phyloP scores from a whole-genome alignment of 2,888 invertebrate species.

The Chloromyia formosa region DNA sequence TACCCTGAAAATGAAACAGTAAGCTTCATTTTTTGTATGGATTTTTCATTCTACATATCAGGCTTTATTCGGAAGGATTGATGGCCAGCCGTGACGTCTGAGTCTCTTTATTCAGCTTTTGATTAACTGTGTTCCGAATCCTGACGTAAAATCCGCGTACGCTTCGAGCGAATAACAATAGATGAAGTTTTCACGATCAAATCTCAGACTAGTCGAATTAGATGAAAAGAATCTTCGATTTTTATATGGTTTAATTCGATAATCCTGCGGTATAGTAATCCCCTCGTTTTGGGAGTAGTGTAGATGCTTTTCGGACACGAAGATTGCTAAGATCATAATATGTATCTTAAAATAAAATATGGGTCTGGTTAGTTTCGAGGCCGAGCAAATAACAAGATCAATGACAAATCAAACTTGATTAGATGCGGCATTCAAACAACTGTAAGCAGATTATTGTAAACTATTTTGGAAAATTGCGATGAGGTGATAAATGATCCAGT shows the following conservation, averaged over 20 bases:
- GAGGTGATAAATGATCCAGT: slow-evolving; percentile 27
- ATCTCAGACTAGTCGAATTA: neutral
- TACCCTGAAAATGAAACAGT: too few relatives aligned
- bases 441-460: slow-evolving; percentile 36
- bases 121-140: slow-evolving; percentile 28
- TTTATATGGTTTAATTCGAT: neutral
- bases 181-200: slow-evolving; percentile 17
- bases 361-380: too few relatives aligned
- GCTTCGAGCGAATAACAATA: slow-evolving; percentile 4
- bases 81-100: too few relatives aligned
- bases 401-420: slow-evolving; percentile 39
- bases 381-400: neutral
- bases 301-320: too few relatives aligned
- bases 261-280: slow-evolving; percentile 3
- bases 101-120: neutral
- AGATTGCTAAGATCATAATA: too few relatives aligned
- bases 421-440: slow-evolving; percentile 37
- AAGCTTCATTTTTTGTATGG: too few relatives aligned
- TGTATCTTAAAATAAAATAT: too few relatives aligned
- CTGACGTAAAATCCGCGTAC: neutral
- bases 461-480: neutral
- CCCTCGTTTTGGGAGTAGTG: neutral
- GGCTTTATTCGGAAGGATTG: too few relatives aligned
- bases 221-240: neutral
- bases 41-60: too few relatives aligned